These are phyloP conservation scores for Schizaphis graminum DNA, from an alignment of 2,888 invertebrate genomes.

Conservation along the genomic window DNA sequence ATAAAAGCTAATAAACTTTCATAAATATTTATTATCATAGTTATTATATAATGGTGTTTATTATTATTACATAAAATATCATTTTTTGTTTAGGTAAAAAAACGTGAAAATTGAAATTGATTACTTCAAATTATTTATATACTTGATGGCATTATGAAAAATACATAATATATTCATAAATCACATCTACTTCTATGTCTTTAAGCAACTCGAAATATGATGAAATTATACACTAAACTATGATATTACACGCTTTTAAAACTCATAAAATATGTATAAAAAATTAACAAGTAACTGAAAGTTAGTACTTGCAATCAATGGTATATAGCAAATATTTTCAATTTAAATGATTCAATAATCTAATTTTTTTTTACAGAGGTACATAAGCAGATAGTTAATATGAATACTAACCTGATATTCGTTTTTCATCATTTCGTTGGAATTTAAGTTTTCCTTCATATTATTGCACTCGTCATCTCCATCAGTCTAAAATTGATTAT, in stretches of 20 bases:
- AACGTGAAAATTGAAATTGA: not conserved
- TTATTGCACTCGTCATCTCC: constrained; percentile 61
- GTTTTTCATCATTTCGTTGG: constrained; percentile 68
- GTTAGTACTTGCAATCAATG: not conserved
- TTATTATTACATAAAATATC: not conserved
- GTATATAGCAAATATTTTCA: not conserved
- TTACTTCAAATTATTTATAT: not conserved
- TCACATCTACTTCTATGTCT: not conserved
- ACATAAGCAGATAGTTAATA: not conserved
- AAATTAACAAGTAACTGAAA: not conserved
- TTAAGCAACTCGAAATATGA: no score
- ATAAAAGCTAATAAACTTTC: not conserved
- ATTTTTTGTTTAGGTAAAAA: not conserved
- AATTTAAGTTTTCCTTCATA: constrained; percentile 66
- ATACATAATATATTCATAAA: not conserved
- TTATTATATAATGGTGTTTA: not conserved
- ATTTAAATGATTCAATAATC: not conserved
- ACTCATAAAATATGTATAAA: not conserved
- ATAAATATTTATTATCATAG: not conserved
- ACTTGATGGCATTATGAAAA: not conserved
- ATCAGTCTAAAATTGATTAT: constrained; percentile 55
- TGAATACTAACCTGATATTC: constrained; percentile 68
- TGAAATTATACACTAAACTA: no score
- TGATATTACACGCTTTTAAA: no score
- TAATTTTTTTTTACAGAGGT: not conserved